A percentile compares a stretch with the other conserved stretches of the same genome.
Conservation (phyloP, 1,140 invertebrate genomes). For the Medauroidea extradentata region DNA sequence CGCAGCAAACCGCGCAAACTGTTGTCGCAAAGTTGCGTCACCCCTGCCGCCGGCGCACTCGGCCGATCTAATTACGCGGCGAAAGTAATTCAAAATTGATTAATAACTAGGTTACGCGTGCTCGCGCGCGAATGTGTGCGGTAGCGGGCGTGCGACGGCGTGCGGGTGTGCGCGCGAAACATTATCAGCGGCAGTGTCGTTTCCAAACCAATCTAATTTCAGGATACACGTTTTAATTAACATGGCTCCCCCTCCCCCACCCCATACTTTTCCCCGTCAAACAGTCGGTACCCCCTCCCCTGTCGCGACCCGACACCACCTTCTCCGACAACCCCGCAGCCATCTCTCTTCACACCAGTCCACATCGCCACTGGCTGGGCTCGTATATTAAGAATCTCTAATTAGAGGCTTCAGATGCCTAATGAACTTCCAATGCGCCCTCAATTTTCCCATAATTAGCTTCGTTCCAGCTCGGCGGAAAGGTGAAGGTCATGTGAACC, state of each 20-base stretch:
- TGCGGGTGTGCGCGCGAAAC: neutral
- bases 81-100: neutral
- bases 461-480: too few relatives aligned
- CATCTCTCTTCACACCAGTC: neutral
- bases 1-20: too few relatives aligned
- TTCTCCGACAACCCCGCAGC: neutral
- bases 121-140: neutral
- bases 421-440: neutral
- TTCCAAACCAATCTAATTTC: neutral
- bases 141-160: too few relatives aligned
- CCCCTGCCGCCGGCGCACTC: too few relatives aligned
- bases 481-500: too few relatives aligned
- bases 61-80: neutral
- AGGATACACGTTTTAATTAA: slow-evolving; percentile 2
- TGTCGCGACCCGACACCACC: too few relatives aligned
- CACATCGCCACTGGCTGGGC: neutral
- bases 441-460: neutral
- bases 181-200: neutral
- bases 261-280: neutral
- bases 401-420: slow-evolving; percentile 1
- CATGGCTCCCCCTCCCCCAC: neutral
- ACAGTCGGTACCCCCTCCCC: too few relatives aligned
- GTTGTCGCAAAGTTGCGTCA: too few relatives aligned
- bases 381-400: neutral
- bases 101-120: neutral